These are phyloP conservation scores for Luehdorfia chinensis DNA, from an alignment of 1,140 invertebrate genomes.

Conservation along the genomic window DNA sequence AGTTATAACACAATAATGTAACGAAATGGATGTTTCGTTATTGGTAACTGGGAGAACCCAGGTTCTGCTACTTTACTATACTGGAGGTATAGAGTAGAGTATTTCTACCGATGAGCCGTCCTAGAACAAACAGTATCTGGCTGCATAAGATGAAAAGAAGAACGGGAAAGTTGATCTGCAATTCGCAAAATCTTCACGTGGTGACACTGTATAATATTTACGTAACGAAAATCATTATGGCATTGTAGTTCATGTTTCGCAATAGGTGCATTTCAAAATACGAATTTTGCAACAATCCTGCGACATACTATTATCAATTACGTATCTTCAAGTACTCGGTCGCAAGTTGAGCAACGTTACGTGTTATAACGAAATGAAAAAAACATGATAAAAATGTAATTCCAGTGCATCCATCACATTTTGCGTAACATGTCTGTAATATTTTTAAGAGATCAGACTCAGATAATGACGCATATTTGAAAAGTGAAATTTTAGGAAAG, in stretches of 20 bases:
- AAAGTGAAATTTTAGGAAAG: too few relatives aligned
- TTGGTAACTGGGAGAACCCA: too few relatives aligned
- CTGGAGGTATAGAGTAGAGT: too few relatives aligned
- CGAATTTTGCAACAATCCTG: conserved; percentile 28
- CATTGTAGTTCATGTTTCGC: conserved; percentile 16
- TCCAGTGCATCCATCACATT: conserved; percentile 8
- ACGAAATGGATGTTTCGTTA: too few relatives aligned
- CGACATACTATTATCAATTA: conserved; percentile 29
- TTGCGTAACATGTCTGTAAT: too few relatives aligned
- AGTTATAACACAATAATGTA: too few relatives aligned
- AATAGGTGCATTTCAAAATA: conserved; percentile 22
- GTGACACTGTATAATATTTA: conserved; percentile 17
- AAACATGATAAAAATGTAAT: conserved; percentile 4
- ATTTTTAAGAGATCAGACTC: too few relatives aligned
- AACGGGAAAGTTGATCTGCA: conserved; percentile 12
- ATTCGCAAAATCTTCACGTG: conserved; percentile 10
- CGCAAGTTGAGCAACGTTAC: conserved; percentile 23
- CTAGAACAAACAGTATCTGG: too few relatives aligned
- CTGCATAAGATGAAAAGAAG: too few relatives aligned
- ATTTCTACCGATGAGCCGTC: too few relatives aligned
- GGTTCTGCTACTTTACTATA: too few relatives aligned
- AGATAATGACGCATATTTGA: too few relatives aligned
- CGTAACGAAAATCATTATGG: conserved; percentile 16
- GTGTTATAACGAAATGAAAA: conserved; percentile 4
- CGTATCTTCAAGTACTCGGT: conserved; percentile 26